These are phyloP conservation scores for Zhengitettix transpicula DNA, from an alignment of 2,888 invertebrate genomes.

Conservation along the genomic window DNA sequence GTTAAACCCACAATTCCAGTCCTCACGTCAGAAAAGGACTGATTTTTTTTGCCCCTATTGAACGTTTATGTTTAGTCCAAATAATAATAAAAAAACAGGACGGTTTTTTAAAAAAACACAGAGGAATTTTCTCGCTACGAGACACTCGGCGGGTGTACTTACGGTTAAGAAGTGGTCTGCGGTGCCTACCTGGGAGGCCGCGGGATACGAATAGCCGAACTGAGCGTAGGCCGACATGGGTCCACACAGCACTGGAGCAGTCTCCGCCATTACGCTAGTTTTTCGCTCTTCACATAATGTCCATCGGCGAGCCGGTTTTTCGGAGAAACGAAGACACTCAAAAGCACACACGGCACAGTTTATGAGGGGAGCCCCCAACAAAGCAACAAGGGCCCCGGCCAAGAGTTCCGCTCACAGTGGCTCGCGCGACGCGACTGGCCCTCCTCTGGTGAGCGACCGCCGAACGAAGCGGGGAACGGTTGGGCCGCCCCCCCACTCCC, in stretches of 20 bases:
- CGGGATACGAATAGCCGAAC: constrained; percentile 83
- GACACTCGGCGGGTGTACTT: neutral
- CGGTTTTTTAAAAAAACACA: too few relatives aligned
- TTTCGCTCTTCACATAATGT: too few relatives aligned
- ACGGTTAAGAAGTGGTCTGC: neutral
- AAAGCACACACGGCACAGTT: too few relatives aligned
- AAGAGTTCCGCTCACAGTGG: neutral
- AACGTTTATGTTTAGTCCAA: too few relatives aligned
- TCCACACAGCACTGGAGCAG: neutral
- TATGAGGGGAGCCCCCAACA: too few relatives aligned
- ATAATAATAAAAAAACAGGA: too few relatives aligned
- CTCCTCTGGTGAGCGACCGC: neutral
- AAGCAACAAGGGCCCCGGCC: neutral
- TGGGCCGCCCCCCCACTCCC: neutral
- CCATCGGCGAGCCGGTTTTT: too few relatives aligned
- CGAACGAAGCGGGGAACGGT: neutral
- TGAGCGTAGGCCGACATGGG: constrained; percentile 71
- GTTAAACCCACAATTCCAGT: too few relatives aligned
- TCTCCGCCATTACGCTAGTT: neutral
- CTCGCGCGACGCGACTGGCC: neutral
- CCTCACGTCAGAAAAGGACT: too few relatives aligned
- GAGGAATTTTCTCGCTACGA: too few relatives aligned
- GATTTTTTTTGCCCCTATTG: too few relatives aligned
- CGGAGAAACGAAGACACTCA: too few relatives aligned
- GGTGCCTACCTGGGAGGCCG: constrained; percentile 72